These are phyloP conservation scores for Cololabis saira DNA, from an alignment of 2,113 vertebrate genomes.

Conservation along the genomic window DNA sequence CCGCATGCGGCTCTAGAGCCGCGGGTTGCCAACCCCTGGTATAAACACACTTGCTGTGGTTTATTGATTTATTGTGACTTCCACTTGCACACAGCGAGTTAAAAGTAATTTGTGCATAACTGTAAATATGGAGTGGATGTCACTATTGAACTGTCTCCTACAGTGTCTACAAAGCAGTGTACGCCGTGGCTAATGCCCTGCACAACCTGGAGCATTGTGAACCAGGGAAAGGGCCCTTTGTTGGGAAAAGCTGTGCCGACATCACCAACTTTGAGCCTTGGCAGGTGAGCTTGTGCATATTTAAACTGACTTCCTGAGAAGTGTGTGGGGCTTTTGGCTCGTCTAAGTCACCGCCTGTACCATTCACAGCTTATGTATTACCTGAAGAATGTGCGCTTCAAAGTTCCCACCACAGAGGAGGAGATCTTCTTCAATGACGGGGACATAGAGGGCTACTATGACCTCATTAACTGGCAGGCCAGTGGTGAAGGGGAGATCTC, in stretches of 20 bases:
- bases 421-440: slow-evolving; percentile 75
- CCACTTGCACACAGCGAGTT: too few species aligned
- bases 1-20: too few species aligned
- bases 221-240: slow-evolving; percentile 76
- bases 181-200: slow-evolving; percentile 84
- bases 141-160: neutral
- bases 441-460: slow-evolving; percentile 82
- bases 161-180: slow-evolving; percentile 88
- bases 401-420: slow-evolving; percentile 77
- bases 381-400: slow-evolving; percentile 82
- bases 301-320: neutral
- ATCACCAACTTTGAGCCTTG: slow-evolving; percentile 85
- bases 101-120: neutral
- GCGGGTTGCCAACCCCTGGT: too few species aligned
- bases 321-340: neutral
- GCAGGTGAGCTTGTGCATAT: slow-evolving; percentile 72
- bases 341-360: neutral
- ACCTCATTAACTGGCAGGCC: slow-evolving; percentile 87
- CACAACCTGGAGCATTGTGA: slow-evolving; percentile 81
- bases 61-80: too few species aligned
- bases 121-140: neutral
- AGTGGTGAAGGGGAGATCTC: slow-evolving; percentile 67
- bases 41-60: too few species aligned
- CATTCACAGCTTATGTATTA: slow-evolving; percentile 85
- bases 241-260: slow-evolving; percentile 70